Evolutionary conservation across 1,140 invertebrate species (phyloP).

Genomic region (Formica selysi): DNA sequence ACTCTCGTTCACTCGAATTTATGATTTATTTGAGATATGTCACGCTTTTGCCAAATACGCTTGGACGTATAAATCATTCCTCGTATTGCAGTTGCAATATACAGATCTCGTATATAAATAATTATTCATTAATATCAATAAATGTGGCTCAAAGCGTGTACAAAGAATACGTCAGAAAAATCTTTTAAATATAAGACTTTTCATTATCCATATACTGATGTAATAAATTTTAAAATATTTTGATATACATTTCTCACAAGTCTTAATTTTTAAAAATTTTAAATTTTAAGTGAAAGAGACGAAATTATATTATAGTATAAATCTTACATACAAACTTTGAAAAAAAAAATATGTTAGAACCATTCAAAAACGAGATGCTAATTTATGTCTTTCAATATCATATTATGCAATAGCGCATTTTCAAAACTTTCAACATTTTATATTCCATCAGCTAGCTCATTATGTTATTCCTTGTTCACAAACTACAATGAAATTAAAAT

Average conservation of each 20-base stretch:
- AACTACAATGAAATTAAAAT: neutral
- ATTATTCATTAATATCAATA: slow-evolving; percentile 23
- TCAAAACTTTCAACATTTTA: neutral
- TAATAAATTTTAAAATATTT: slow-evolving; percentile 1
- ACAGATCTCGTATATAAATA: neutral
- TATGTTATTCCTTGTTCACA: neutral
- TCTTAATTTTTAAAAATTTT: too few relatives aligned
- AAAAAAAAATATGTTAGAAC: neutral
- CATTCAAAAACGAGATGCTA: slow-evolving; percentile 2
- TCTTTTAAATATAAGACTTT: neutral
- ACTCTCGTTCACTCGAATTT: slow-evolving; percentile 17
- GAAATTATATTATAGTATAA: neutral
- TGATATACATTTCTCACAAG: too few relatives aligned
- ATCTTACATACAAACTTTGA: neutral
- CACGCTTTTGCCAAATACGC: neutral
- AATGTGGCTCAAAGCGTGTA: neutral
- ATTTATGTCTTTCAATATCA: neutral
- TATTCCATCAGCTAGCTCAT: neutral
- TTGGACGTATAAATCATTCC: neutral
- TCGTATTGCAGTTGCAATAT: neutral
- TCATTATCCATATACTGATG: neutral
- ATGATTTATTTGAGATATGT: slow-evolving; percentile 32
- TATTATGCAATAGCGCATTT: neutral
- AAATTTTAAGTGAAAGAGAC: neutral
- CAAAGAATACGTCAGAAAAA: neutral